These are phyloP conservation scores for Cataglyphis rosenhaueri DNA, from an alignment of 2,888 invertebrate genomes.

Conservation along the genomic window DNA sequence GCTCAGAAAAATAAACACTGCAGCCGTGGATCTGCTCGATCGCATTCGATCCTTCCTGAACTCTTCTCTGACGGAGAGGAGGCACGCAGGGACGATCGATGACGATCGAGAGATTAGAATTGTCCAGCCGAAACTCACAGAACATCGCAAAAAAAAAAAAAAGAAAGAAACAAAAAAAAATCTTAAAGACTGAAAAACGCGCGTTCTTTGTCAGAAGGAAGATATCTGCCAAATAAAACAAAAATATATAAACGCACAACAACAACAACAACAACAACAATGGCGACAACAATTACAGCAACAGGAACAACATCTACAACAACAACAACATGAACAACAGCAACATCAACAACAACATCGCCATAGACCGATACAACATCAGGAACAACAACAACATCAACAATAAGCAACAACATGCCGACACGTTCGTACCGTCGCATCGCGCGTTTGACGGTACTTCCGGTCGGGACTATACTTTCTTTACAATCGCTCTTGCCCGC, in stretches of 20 bases:
- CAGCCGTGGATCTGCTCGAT: conserved; percentile 39
- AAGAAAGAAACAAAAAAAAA: conserved; percentile 13
- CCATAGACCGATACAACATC: conserved; percentile 65
- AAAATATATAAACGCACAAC: conserved; percentile 58
- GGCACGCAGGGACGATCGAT: conserved; percentile 21
- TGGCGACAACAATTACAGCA: conserved; percentile 68
- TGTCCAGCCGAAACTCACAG: conserved; percentile 31
- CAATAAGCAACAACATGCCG: conserved; percentile 70
- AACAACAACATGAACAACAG: conserved; percentile 62
- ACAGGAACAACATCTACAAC: conserved; percentile 70
- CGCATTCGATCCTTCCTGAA: conserved; percentile 34
- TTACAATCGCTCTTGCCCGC: conserved; percentile 46
- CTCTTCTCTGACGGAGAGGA: background rate
- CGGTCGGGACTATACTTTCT: conserved; percentile 40
- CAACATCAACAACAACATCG: conserved; percentile 70
- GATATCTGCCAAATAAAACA: conserved; percentile 57
- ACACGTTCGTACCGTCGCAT: conserved; percentile 40
- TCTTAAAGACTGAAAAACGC: conserved; percentile 25
- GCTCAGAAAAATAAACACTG: conserved; percentile 33
- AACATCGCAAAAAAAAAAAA: conserved; percentile 24
- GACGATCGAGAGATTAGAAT: conserved; percentile 27
- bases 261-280: conserved; percentile 71
- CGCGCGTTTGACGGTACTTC: conserved; percentile 21
- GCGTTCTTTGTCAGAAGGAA: conserved; percentile 63
- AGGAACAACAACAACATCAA: conserved; percentile 73